Percentiles rank a stretch among this genome's conserved stretches.
phyloP scores from a whole-genome alignment of 2,797 vertebrate species.

The Heteromormyrus szaboi region DNA sequence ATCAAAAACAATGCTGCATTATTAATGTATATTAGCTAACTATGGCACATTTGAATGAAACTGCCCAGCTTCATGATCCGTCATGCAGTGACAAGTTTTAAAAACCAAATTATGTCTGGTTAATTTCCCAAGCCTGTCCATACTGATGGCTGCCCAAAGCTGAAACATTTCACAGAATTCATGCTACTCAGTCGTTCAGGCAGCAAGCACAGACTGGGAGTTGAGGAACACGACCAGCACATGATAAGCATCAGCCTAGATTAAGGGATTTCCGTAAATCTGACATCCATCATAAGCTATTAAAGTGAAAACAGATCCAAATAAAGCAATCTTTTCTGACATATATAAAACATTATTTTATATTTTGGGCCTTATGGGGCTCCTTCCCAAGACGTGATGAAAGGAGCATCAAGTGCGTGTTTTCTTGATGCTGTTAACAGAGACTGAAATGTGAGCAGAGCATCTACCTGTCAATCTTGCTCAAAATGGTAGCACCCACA shows the following conservation, averaged over 20 bases:
- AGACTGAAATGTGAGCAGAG: neutral
- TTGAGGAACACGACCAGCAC: conserved; percentile 42
- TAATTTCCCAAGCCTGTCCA: neutral
- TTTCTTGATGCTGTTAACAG: neutral
- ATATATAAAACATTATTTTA: conserved; percentile 27
- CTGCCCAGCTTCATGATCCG: neutral
- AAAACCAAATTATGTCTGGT: conserved; percentile 3
- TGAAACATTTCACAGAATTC: conserved; percentile 27
- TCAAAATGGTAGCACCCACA: neutral
- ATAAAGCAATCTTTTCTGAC: conserved; percentile 35
- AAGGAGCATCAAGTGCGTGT: neutral
- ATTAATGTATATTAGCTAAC: neutral
- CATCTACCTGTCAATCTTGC: neutral
- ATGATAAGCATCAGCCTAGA: conserved; percentile 50
- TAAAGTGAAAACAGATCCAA: conserved; percentile 41
- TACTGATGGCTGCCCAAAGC: neutral
- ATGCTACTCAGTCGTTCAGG: conserved; percentile 22
- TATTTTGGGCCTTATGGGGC: conserved; percentile 13
- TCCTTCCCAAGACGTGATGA: neutral
- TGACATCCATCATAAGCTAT: conserved; percentile 43
- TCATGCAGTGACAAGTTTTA: neutral
- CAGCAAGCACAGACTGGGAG: conserved; percentile 18
- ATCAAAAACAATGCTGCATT: neutral
- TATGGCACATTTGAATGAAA: neutral
- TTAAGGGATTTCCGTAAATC: conserved; percentile 55